phyloP scores from a whole-genome alignment of 2,888 invertebrate genomes.

The Leptopilina myrica region DNA sequence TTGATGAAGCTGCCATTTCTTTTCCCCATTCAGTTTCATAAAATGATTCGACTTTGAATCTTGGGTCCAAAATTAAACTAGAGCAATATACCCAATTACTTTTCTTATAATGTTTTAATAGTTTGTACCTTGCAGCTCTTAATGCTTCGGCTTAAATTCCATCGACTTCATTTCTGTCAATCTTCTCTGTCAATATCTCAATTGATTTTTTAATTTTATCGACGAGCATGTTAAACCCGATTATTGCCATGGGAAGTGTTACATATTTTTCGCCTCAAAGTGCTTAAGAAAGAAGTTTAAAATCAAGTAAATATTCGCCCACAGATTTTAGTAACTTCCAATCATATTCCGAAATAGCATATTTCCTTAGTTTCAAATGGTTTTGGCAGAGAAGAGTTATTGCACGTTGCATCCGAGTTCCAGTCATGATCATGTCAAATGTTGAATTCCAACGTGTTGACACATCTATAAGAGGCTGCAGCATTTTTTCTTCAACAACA shows the following conservation, averaged over 20 bases:
- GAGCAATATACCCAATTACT: too few relatives aligned
- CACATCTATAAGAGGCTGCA: too few relatives aligned
- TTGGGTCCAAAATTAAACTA: too few relatives aligned
- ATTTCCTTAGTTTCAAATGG: background rate
- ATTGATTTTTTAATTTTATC: background rate
- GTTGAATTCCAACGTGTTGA: too few relatives aligned
- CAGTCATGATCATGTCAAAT: background rate
- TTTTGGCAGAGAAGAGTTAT: background rate
- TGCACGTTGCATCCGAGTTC: background rate
- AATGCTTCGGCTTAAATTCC: background rate
- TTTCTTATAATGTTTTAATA: too few relatives aligned
- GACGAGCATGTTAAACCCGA: background rate
- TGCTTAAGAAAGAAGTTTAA: background rate
- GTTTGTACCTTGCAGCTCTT: constrained; percentile 41
- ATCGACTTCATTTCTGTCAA: background rate
- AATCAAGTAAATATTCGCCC: background rate
- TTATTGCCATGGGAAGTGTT: background rate
- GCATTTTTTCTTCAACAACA: constrained; percentile 1
- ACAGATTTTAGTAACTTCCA: background rate
- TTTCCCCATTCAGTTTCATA: too few relatives aligned
- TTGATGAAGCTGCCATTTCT: too few relatives aligned
- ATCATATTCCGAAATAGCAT: background rate
- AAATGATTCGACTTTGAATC: too few relatives aligned
- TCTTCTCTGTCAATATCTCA: background rate
- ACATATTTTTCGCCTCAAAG: constrained; percentile 1